Percentiles rank a stretch among this genome's conserved stretches.
phyloP scores from a whole-genome alignment of 2,888 invertebrate species.

The Lithophane socia region DNA sequence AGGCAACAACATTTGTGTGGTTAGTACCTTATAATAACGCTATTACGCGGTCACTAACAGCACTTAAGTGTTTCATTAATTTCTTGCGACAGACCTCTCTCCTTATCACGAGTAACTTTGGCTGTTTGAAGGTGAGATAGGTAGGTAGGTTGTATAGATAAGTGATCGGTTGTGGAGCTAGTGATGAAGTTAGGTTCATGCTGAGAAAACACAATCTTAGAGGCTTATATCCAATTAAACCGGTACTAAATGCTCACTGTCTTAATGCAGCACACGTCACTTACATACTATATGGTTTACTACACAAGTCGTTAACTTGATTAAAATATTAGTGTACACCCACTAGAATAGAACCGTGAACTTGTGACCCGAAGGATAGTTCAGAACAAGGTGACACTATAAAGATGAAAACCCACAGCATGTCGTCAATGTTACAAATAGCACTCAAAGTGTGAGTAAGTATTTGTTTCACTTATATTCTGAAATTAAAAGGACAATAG shows the following conservation, averaged over 20 bases:
- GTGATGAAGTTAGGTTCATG: not conserved
- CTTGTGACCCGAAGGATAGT: not conserved
- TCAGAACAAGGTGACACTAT: constrained; percentile 4
- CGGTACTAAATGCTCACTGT: not conserved
- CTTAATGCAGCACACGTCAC: not conserved
- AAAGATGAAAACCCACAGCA: not conserved
- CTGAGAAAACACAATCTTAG: not conserved
- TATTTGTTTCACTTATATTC: not conserved
- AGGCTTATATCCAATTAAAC: not conserved
- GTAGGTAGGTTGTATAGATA: not conserved
- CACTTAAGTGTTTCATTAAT: constrained; percentile 24
- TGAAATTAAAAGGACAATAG: not conserved
- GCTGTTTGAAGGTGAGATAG: not conserved
- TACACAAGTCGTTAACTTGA: constrained; percentile 12
- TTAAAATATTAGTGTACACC: constrained; percentile 20
- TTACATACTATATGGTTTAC: not conserved
- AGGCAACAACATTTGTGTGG: not conserved
- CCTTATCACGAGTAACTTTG: not conserved
- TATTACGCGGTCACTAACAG: constrained; percentile 3
- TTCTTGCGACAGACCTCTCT: not conserved
- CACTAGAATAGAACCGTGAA: constrained; percentile 25
- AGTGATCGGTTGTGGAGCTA: not conserved
- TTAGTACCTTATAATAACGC: constrained; percentile 1
- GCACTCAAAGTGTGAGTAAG: too few species aligned
- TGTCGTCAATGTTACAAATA: not conserved